A percentile compares a stretch with the other conserved stretches of the same genome.
Conservation (phyloP, 2,797 vertebrate species). For the Peromyscus eremicus region DNA sequence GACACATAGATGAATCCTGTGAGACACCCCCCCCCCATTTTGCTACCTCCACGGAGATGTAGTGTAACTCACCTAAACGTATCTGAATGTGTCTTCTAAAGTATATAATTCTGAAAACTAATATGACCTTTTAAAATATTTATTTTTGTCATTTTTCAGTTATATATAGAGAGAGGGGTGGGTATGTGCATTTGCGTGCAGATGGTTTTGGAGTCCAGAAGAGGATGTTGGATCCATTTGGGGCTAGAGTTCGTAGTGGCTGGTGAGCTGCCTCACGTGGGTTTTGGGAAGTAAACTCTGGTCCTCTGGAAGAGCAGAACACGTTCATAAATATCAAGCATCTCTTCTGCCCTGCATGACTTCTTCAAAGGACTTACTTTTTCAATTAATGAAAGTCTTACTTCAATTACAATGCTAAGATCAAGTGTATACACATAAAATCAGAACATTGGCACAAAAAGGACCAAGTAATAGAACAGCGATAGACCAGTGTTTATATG, state of each 20-base stretch:
- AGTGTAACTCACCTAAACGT: not conserved
- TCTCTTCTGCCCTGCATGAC: not conserved
- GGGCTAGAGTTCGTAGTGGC: not conserved
- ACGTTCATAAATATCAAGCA: not conserved
- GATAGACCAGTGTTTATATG: slow-evolving; percentile 14
- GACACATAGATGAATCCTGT: slow-evolving; percentile 38
- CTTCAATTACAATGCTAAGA: not conserved
- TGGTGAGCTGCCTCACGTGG: not conserved
- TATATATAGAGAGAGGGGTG: not conserved
- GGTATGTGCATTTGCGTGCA: not conserved
- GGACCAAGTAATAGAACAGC: slow-evolving; percentile 44
- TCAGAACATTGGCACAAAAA: slow-evolving; percentile 14
- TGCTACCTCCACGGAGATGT: not conserved
- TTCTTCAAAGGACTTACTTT: slow-evolving; percentile 33
- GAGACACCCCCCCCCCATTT: not conserved
- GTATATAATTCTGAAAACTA: slow-evolving; percentile 26
- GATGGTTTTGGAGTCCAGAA: not conserved
- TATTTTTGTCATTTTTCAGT: not conserved
- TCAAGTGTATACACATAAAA: slow-evolving; percentile 38
- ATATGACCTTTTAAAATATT: not conserved
- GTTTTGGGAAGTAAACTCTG: not conserved
- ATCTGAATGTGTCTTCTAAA: slow-evolving; percentile 55
- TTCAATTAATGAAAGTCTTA: slow-evolving; percentile 25
- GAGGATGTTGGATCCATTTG: not conserved
- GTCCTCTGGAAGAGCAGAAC: not conserved